These are phyloP conservation scores for Pedetes capensis DNA, from an alignment of 2,113 vertebrate genomes.

Conservation along the genomic window DNA sequence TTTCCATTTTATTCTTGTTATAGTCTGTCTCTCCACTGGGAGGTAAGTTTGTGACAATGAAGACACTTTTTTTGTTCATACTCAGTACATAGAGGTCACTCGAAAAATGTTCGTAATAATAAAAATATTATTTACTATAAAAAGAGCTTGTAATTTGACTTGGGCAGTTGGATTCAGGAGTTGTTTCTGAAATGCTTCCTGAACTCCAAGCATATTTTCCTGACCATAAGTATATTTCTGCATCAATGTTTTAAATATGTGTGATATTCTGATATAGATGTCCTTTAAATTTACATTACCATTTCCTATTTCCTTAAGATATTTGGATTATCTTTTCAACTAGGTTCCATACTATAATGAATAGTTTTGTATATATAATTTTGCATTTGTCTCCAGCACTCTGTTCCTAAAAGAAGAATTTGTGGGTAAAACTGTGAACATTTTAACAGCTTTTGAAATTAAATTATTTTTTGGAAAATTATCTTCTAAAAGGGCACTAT, in stretches of 20 bases:
- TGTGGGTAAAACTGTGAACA: background rate
- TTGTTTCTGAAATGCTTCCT: background rate
- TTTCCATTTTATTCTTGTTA: background rate
- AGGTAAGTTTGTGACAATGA: background rate
- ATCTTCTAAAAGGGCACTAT: background rate
- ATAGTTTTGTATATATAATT: background rate
- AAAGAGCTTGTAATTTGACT: background rate
- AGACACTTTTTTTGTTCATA: background rate
- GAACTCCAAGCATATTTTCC: background rate
- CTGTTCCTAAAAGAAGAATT: constrained; percentile 3
- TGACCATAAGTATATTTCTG: background rate
- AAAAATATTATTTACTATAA: background rate
- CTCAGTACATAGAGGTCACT: background rate
- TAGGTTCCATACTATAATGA: background rate
- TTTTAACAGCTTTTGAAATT: background rate
- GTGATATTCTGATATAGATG: background rate
- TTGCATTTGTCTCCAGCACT: background rate
- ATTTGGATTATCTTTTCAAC: background rate
- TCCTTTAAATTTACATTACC: background rate
- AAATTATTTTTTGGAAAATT: background rate
- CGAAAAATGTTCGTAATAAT: background rate
- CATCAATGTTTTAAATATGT: background rate
- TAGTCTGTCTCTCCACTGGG: background rate
- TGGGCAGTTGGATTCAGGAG: background rate
- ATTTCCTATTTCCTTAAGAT: background rate